These are phyloP conservation scores for Pampusana beccarii DNA, from an alignment of 2,113 vertebrate species.

Conservation along the genomic window DNA sequence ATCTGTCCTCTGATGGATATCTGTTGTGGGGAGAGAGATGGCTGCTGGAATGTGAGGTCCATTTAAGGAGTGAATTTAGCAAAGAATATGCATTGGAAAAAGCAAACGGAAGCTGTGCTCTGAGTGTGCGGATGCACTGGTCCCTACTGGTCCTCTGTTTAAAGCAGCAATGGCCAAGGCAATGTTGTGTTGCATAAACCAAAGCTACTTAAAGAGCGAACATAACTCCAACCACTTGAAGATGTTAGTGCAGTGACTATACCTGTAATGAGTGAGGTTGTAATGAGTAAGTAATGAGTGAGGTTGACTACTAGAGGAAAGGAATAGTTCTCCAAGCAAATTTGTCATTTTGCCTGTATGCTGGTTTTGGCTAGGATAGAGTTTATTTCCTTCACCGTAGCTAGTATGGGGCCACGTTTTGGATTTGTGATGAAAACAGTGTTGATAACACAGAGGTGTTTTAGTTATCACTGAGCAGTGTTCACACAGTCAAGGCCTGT, in stretches of 20 bases:
- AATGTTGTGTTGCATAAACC: background rate
- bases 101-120: background rate
- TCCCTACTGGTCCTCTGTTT: background rate
- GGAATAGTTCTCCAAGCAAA: background rate
- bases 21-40: background rate
- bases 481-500: too few relatives aligned
- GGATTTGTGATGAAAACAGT: too few relatives aligned
- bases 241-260: background rate
- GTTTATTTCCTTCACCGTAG: too few relatives aligned
- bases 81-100: background rate
- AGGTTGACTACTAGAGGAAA: background rate
- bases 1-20: background rate
- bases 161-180: background rate
- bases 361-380: too few relatives aligned
- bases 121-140: background rate
- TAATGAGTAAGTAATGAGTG: background rate
- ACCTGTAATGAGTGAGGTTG: background rate
- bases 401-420: too few relatives aligned
- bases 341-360: background rate
- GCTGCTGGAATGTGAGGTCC: background rate
- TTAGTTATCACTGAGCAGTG: too few relatives aligned
- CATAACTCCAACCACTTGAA: background rate
- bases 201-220: background rate
- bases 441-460: too few relatives aligned
- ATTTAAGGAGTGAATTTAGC: conserved; percentile 18